These are phyloP conservation scores for Prionailurus bengalensis DNA, from an alignment of 2,113 vertebrate species.

Conservation along the genomic window DNA sequence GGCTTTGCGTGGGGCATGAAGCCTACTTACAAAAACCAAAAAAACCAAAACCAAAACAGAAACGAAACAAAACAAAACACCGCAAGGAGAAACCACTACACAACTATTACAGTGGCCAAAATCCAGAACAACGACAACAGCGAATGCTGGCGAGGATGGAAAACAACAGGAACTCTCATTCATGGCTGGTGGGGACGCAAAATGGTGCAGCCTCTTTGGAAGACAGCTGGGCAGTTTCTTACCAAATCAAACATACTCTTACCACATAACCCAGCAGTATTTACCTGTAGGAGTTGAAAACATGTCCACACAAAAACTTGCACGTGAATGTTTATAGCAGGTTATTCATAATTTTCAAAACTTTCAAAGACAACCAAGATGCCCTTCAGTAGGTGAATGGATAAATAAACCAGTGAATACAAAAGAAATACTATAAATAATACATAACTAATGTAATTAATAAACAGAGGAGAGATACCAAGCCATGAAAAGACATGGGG, in stretches of 20 bases:
- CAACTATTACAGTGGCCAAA: not conserved
- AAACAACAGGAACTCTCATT: not conserved
- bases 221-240: not conserved
- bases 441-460: not conserved
- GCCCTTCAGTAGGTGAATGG: not conserved
- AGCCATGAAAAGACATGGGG: not conserved
- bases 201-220: fast-evolving
- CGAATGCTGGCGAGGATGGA: not conserved
- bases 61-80: too few species aligned
- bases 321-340: not conserved
- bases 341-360: not conserved
- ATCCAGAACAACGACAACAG: not conserved
- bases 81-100: not conserved
- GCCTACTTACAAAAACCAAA: too few species aligned
- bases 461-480: not conserved
- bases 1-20: too few species aligned
- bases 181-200: not conserved
- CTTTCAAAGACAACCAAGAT: not conserved
- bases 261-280: not conserved
- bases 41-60: too few species aligned
- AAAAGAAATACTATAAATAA: not conserved
- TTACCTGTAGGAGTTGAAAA: not conserved
- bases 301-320: not conserved
- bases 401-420: not conserved
- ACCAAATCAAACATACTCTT: not conserved